A percentile compares a stretch with the other conserved stretches of the same genome.
phyloP scores from a whole-genome alignment of 2,113 vertebrate genomes.

The Excalfactoria chinensis region DNA sequence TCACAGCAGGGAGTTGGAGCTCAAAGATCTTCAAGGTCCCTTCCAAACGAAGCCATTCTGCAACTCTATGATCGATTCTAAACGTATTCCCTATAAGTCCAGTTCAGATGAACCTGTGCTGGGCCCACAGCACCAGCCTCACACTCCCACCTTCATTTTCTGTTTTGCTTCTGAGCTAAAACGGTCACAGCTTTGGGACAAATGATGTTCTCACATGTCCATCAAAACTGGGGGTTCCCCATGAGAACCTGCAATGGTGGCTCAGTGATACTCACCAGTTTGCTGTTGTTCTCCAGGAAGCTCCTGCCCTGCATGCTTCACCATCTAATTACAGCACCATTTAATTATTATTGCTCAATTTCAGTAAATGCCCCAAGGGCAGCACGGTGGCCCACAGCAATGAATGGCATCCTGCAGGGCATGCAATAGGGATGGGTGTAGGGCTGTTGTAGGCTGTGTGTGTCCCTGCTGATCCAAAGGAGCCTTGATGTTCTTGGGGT shows the following conservation, averaged over 20 bases:
- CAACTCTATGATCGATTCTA: too few relatives aligned
- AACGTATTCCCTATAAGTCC: background rate
- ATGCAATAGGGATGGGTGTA: rapidly evolving
- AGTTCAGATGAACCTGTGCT: background rate
- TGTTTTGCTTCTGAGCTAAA: background rate
- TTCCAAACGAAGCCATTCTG: too few relatives aligned
- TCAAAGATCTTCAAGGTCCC: too few relatives aligned
- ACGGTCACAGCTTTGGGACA: background rate
- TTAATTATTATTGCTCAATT: background rate
- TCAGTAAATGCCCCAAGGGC: background rate
- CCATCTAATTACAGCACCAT: background rate
- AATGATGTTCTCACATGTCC: background rate
- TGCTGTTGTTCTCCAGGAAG: background rate
- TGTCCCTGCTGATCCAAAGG: background rate
- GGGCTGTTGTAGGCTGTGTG: background rate
- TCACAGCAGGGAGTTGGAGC: too few relatives aligned
- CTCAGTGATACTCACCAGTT: background rate
- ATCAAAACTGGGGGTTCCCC: background rate
- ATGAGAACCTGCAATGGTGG: background rate
- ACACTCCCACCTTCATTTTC: rapidly evolving
- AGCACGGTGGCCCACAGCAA: background rate
- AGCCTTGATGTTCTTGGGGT: background rate
- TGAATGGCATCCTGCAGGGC: background rate
- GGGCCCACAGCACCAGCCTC: background rate
- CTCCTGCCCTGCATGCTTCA: background rate